Base-by-base conservation (phyloP, 2,113 vertebrate species). In the Cisticola juncidis region DNA sequence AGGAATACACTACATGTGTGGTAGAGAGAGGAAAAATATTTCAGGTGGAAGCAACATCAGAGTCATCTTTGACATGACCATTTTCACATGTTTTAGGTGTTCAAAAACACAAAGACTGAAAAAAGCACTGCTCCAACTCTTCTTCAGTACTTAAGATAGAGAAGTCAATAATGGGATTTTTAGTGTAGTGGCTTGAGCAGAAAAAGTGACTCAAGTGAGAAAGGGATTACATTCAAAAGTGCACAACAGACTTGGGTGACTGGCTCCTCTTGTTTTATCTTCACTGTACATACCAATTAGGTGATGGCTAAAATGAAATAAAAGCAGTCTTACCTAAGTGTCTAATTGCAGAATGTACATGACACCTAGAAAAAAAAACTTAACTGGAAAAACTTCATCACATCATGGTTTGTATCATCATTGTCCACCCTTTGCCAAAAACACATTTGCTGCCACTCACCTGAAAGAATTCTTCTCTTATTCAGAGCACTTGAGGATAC, bases 281-380 rank as follows among this genome's bases (percentile, higher is more conserved):
- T 71, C 76, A 45, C 8, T 47, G 19, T 26, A 51, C 6, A 21
- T 51, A 65, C 9, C 65, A 77, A 87, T 51, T 61, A 42, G 42
- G 14, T 40, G 16, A 85, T 22, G 42, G 11, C 3, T 19, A 66
- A 87, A 85, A 62, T 62, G 10, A 87, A 91, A 86, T 16, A 47
- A 51, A 85, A 73, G 24, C 9, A 64, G 7, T 56, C 33, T 69
- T 69, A 48, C 22, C 31, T 36, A 54, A 71, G 23, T 36, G 25
- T 40, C 38, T 65, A 50, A 68, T 11, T 70, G 33, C 15, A 84
- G 56, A 92, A 81, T 21, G 2, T 47, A n/a, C 3, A 23, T 54
- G 5, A 20, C 18, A 8, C 8, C 5, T 0, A 0, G 9, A 18
- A 14, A 42, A 53, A 60, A 50, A 2, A 79, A 56, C 4, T 62